Evolutionary conservation across 2,888 invertebrate species (phyloP).

Genomic region (Diplazon laetatorius): DNA sequence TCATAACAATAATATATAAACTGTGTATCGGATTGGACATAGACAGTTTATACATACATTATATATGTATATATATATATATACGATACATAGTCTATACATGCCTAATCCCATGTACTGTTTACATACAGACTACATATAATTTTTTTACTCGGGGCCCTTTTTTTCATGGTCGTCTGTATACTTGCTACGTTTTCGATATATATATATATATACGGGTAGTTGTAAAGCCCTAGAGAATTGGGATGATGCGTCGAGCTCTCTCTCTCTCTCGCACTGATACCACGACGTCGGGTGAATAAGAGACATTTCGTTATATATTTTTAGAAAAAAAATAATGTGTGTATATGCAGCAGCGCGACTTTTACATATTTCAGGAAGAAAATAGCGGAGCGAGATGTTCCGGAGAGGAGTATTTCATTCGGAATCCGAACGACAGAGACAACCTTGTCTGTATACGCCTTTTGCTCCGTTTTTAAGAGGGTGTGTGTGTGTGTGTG

Average conservation of each 20-base stretch:
- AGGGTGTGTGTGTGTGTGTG: background rate
- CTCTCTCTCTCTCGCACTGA: conserved; percentile 32
- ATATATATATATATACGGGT: conserved; percentile 29
- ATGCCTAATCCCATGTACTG: no score
- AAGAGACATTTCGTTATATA: conserved; percentile 61
- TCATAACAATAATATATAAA: no score
- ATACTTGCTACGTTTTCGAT: conserved; percentile 24
- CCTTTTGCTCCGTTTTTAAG: conserved; percentile 32
- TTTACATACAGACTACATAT: no score
- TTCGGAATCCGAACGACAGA: conserved; percentile 45
- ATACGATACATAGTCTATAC: no score
- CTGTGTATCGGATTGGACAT: no score
- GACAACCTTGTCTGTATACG: conserved; percentile 38
- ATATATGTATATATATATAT: no score
- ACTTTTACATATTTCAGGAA: conserved; percentile 80
- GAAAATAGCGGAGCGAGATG: conserved; percentile 62
- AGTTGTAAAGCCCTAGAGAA: conserved; percentile 36
- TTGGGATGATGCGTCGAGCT: conserved; percentile 31
- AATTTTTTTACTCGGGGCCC: no score
- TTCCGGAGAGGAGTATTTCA: conserved; percentile 39
- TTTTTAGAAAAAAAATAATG: conserved; percentile 74
- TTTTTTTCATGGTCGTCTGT: conserved; percentile 35
- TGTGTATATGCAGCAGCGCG: conserved; percentile 57
- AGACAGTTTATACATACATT: no score
- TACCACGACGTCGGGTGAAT: conserved; percentile 25